These are phyloP conservation scores for Melanogrammus aeglefinus DNA, from an alignment of 2,797 vertebrate species.

Conservation along the genomic window DNA sequence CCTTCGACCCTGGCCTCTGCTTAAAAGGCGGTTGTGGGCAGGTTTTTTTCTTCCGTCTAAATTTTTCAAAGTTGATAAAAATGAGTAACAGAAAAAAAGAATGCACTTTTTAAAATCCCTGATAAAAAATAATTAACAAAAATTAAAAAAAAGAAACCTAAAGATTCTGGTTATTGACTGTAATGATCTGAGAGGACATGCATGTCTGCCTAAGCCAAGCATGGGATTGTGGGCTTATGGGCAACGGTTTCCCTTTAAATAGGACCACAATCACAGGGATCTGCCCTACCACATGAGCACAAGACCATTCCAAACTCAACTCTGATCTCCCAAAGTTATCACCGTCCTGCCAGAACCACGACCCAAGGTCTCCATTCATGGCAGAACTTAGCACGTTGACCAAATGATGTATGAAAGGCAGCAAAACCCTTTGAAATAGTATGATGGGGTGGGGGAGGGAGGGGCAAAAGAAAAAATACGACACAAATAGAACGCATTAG, in stretches of 20 bases:
- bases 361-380: conserved; percentile 69
- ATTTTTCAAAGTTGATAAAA: conserved; percentile 72
- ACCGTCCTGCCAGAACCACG: conserved; percentile 71
- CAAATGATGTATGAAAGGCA: conserved; percentile 91
- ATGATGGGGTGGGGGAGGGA: conserved; percentile 55
- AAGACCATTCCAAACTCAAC: conserved; percentile 68
- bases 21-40: conserved; percentile 67
- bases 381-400: conserved; percentile 89
- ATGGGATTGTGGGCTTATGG: conserved; percentile 64
- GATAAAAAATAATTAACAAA: conserved; percentile 62
- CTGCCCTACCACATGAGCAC: conserved; percentile 67
- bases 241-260: conserved; percentile 68
- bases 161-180: conserved; percentile 61
- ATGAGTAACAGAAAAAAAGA: conserved; percentile 56
- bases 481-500: conserved; percentile 75
- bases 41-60: conserved; percentile 54
- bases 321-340: conserved; percentile 68
- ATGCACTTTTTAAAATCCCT: conserved; percentile 76
- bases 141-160: conserved; percentile 37
- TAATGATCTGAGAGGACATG: conserved; percentile 72
- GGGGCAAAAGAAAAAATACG: conserved; percentile 65
- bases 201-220: conserved; percentile 68
- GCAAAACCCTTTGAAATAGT: conserved; percentile 85
- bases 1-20: conserved; percentile 64
- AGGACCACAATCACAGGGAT: conserved; percentile 72